A percentile compares a stretch with the other conserved stretches of the same genome.
phyloP scores from a whole-genome alignment of 2,797 vertebrate species.

The Hybognathus amarus region DNA sequence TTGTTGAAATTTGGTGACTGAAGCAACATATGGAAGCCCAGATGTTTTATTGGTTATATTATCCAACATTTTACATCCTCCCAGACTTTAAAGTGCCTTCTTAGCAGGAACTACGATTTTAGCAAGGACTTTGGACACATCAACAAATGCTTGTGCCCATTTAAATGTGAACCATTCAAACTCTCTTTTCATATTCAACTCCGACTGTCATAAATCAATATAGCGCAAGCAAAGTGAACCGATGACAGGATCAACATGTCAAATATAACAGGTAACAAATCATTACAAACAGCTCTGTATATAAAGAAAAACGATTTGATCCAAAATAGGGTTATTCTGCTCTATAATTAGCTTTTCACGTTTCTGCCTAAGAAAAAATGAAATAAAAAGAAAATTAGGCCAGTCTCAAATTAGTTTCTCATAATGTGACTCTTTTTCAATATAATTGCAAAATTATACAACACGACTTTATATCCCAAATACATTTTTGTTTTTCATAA shows the following conservation, averaged over 20 bases:
- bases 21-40: slow-evolving; percentile 25
- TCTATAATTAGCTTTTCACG: not conserved
- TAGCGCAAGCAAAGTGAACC: not conserved
- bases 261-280: too few species aligned
- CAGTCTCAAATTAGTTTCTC: not conserved
- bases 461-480: not conserved
- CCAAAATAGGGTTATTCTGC: not conserved
- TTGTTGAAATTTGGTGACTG: slow-evolving; percentile 33
- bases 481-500: not conserved
- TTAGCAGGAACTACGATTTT: not conserved
- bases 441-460: not conserved
- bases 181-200: slow-evolving; percentile 11
- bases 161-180: slow-evolving; percentile 17
- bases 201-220: slow-evolving; percentile 19
- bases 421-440: not conserved
- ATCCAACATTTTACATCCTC: slow-evolving; percentile 1
- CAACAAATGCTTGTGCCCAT: not conserved
- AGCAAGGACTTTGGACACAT: slow-evolving; percentile 5
- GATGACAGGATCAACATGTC: slow-evolving; percentile 25
- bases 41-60: slow-evolving; percentile 35
- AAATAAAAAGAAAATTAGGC: not conserved
- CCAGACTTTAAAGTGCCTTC: slow-evolving; percentile 15
- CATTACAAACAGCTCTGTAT: not conserved
- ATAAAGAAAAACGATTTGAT: not conserved
- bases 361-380: not conserved